These are phyloP conservation scores for Echinometra lucunter DNA, from an alignment of 53 echinoderm and acorn worm genomes.

Conservation along the genomic window DNA sequence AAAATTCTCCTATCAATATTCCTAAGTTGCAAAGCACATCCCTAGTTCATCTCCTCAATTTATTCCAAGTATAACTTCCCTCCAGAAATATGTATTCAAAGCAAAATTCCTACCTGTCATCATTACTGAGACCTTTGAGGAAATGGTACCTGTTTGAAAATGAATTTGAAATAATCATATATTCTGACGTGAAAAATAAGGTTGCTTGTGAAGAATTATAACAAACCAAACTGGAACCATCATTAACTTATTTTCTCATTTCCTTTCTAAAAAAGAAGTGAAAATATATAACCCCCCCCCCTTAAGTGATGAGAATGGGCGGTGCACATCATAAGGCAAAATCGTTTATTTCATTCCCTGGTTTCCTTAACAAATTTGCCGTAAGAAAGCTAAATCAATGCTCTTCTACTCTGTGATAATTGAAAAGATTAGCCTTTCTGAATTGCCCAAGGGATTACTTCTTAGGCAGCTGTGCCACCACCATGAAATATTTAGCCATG, in stretches of 20 bases:
- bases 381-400: neutral
- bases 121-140: no score
- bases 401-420: neutral
- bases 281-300: no score
- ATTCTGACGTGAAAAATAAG: no score
- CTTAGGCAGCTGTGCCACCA: neutral
- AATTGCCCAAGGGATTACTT: neutral
- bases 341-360: neutral
- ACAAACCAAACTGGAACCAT: neutral
- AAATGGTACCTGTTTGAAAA: no score
- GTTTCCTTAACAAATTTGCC: neutral
- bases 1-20: neutral
- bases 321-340: neutral
- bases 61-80: neutral
- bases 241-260: neutral
- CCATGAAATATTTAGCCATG: neutral
- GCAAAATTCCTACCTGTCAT: neutral
- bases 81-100: neutral
- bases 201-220: no score
- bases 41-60: neutral
- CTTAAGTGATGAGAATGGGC: no score
- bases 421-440: neutral
- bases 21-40: neutral
- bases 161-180: no score
- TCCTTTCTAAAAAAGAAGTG: neutral